Conservation (phyloP, 2,113 vertebrate species). For the Leptodactylus fuscus region DNA sequence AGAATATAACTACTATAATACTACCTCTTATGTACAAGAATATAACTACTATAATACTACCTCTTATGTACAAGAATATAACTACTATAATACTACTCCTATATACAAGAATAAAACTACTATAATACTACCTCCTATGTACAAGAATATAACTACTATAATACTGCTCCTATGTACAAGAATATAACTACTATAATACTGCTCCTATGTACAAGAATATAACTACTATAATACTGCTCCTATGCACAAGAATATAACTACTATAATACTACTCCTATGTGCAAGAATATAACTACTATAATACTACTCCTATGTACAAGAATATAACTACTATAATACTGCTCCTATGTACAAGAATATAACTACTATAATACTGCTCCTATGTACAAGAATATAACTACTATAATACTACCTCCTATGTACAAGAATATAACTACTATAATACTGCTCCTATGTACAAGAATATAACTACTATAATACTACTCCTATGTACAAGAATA, state of each 20-base stretch:
- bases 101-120: neutral
- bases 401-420: conserved; percentile 2
- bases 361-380: conserved; percentile 2
- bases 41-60: neutral
- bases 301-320: conserved; percentile 5
- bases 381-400: conserved; percentile 16
- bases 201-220: neutral
- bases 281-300: conserved; percentile 21
- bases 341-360: conserved; percentile 17
- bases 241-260: conserved; percentile 2
- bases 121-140: neutral
- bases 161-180: conserved; percentile 8
- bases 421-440: conserved; percentile 18
- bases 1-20: conserved; percentile 11
- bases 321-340: conserved; percentile 24
- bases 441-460: conserved; percentile 7
- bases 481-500: neutral
- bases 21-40: neutral
- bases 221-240: conserved; percentile 12
- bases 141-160: conserved; percentile 2
- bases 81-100: conserved; percentile 4
- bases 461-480: conserved; percentile 25
- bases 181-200: conserved; percentile 21
- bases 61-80: neutral
- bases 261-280: conserved; percentile 4